Conservation (phyloP, 2,888 invertebrate genomes). For the Idaea straminata region DNA sequence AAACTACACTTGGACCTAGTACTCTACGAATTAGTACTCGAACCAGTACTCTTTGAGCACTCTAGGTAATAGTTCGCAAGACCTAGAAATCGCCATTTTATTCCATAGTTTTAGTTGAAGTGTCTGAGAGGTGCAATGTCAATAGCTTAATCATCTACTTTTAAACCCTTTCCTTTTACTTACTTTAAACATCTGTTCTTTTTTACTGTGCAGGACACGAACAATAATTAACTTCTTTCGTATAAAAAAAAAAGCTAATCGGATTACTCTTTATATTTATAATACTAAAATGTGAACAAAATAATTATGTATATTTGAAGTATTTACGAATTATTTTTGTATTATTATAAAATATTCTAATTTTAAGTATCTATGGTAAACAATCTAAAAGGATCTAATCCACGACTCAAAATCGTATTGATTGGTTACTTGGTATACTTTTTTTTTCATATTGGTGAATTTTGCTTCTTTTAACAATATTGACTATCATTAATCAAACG, state of each 20-base stretch:
- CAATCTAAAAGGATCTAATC: neutral
- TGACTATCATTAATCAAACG: neutral
- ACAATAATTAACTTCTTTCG: neutral
- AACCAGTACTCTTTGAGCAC: neutral
- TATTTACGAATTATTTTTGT: too few species aligned
- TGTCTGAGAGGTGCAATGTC: constrained; percentile 17
- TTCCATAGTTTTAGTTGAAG: neutral
- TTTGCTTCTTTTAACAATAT: neutral
- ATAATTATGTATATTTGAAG: too few species aligned
- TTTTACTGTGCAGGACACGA: constrained; percentile 8
- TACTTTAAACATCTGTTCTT: constrained; percentile 33
- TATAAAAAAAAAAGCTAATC: neutral
- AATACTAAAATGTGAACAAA: too few species aligned
- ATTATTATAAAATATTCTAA: too few species aligned
- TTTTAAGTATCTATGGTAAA: too few species aligned
- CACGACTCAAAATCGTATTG: neutral
- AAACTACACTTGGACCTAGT: neutral
- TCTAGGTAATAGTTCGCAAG: neutral
- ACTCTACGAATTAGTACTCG: too few species aligned
- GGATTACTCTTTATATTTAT: neutral
- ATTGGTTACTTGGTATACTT: neutral
- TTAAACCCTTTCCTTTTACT: constrained; percentile 10
- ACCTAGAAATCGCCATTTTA: neutral
- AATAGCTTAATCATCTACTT: neutral
- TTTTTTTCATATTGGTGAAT: neutral